A percentile compares a stretch with the other conserved stretches of the same genome.
Conservation (phyloP, 2,113 vertebrate species). For the Coregonus clupeaformis region DNA sequence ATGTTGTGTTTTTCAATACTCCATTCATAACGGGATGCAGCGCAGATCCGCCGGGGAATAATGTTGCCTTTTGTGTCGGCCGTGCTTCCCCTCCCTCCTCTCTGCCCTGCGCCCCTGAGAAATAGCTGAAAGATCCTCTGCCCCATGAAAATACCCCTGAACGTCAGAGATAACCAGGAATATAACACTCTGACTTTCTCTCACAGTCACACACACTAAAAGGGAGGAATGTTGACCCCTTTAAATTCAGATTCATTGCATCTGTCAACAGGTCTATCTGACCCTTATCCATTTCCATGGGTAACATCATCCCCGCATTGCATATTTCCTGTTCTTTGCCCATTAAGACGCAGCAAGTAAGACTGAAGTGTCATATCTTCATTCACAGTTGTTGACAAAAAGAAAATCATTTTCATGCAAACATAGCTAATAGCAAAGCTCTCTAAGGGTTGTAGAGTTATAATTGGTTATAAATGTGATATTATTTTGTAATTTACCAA, state of each 20-base stretch:
- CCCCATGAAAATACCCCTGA: constrained; percentile 63
- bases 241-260: constrained; percentile 25
- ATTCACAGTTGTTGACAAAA: background rate
- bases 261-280: constrained; percentile 32
- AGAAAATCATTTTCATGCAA: background rate
- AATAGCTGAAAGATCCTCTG: constrained; percentile 81
- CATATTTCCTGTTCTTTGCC: background rate
- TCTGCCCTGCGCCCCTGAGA: constrained; percentile 62
- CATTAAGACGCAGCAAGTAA: background rate
- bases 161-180: constrained; percentile 57
- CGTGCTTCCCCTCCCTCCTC: constrained; percentile 69
- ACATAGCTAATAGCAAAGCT: background rate
- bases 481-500: background rate
- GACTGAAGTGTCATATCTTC: constrained; percentile 4
- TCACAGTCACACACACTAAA: constrained; percentile 25
- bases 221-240: background rate
- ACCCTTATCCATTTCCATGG: background rate
- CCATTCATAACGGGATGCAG: constrained; percentile 86
- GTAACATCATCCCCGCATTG: background rate
- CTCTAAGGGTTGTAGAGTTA: background rate
- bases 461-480: background rate
- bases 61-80: constrained; percentile 88
- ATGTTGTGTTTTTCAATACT: constrained; percentile 84
- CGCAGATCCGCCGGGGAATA: constrained; percentile 80
- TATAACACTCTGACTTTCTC: constrained; percentile 29